Base-by-base conservation (phyloP, 2,113 vertebrate genomes). In the Atherinomorus stipes region DNA sequence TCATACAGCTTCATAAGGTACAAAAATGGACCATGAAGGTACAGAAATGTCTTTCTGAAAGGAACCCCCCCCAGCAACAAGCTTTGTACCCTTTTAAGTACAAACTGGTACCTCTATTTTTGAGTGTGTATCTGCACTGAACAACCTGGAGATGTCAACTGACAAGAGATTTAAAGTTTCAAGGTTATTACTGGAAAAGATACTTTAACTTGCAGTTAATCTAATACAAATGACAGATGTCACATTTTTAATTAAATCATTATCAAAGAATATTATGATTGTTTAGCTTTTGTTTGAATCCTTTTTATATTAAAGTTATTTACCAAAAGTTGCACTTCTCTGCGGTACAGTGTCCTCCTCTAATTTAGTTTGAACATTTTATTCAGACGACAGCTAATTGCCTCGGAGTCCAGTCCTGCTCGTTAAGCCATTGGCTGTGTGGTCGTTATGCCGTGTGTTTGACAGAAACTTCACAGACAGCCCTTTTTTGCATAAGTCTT, bases 401-500 rank as follows among this genome's bases (percentile, higher is more conserved):
- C 31, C 67, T 72, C 53, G 45, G 13, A 13, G 31, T 12, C n/a
- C 0, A 0, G 37, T 61, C 23, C 38, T 25, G 71, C 78, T 82
- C 25, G 74, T 85, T 81, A 75, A 75, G 68, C 69, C 40, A 6
- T 59, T 11, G 58, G 13, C 62, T 74, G 50, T 42, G 61, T 37
- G 49, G 70, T 66, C 28, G 60, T 75, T 63, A 67, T 49, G 19
- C 4, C 16, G 52, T 42, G 63, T 40, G 31, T 37, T 70, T 77
- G 22, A 26, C 34, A 75, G 38, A 83, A 90, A 73, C 21, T 25
- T 44, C 62, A 12, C 8, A 47, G 44, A 47, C 34, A 59, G 22
- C n/a, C 31, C 26, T 26, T 12, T 53, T 77, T 84, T 86, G 87
- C 77, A 71, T 80, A 65, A 85, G 23, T 87, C 66, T 64, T 89